Base-by-base conservation (phyloP, 2,888 invertebrate genomes). In the Oscheius sp. region DNA sequence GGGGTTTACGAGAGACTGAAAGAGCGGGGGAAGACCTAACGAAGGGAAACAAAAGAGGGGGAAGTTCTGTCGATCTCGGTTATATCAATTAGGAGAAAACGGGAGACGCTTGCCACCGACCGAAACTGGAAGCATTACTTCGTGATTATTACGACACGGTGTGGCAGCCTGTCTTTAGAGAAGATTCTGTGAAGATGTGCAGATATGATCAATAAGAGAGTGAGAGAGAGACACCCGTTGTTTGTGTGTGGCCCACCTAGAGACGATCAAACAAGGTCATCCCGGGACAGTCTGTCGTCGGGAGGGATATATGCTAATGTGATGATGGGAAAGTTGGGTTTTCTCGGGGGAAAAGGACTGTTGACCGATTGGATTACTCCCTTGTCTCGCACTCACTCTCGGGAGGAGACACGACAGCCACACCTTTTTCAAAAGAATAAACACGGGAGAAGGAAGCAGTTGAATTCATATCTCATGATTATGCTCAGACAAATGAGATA, bases 191-290 rank as follows among this genome's bases (percentile, higher is more conserved):
- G 68, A 68, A 68, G 68, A 68, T 68, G 70, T 57, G 37, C 47
- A 42, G 70, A 70, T 70, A 70, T 57, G 70, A 70, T 70, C 70
- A 70, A 70, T 70, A 70, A 29, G 42, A 57, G 70, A 70, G 42
- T 42, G 42, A 3, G 42, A 42, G 21, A 21, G 42, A 42, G 42
- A 42, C 42, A 42, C 42, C 58, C 58, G 70, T 70, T 57, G 47
- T 70, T 70, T 57, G 70, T 59, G 51, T 33, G 53, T n/a, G 10
- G 32, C 21, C 53, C 68, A 37, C 3, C 3, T 3, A 42, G 55
- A 68, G 68, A 70, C 70, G 70, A 55, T 70, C 58, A 70, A 70
- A 70, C 70, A 70, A 70, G 70, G 70, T 70, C 70, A 70, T 70
- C 58, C 70, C 9, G 58, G 47, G 68, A n/a, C 21, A 63, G 32